Conservation (phyloP, 2,888 invertebrate genomes). For the Dendrolimus pini region DNA sequence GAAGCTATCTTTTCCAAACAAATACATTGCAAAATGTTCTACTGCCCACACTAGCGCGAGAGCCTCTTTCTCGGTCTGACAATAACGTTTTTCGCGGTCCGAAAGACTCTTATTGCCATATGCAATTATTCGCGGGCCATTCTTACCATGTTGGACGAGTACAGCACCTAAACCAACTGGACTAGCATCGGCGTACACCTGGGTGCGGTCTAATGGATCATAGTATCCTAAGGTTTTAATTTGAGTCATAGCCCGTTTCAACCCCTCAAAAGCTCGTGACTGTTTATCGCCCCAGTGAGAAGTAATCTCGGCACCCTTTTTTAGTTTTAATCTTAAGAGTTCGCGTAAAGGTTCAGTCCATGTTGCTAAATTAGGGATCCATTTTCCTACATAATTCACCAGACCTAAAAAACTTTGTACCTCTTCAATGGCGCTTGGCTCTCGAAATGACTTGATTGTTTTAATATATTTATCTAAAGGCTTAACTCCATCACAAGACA, state of each 20-base stretch:
- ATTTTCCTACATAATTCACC: slow-evolving; percentile 18
- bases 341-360: slow-evolving; percentile 14
- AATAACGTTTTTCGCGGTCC: slow-evolving; percentile 12
- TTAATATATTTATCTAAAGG: not conserved
- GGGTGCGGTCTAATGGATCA: slow-evolving; percentile 14
- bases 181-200: slow-evolving; percentile 21
- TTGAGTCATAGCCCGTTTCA: slow-evolving; percentile 11
- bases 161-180: slow-evolving; percentile 18
- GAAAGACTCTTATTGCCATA: slow-evolving; percentile 15
- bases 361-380: slow-evolving; percentile 17
- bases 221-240: slow-evolving; percentile 20
- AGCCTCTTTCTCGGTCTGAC: slow-evolving; percentile 24
- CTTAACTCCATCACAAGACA: too few relatives aligned
- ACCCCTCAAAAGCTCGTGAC: slow-evolving; percentile 11
- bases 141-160: slow-evolving; percentile 7
- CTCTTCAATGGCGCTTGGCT: slow-evolving; percentile 16
- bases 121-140: slow-evolving; percentile 17
- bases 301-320: slow-evolving; percentile 12
- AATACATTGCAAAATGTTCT: slow-evolving; percentile 21
- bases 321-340: slow-evolving; percentile 10
- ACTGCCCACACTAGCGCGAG: slow-evolving; percentile 18
- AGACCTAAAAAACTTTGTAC: slow-evolving; percentile 25
- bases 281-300: slow-evolving; percentile 12
- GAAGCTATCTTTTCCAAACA: slow-evolving; percentile 20
- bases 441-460: slow-evolving; percentile 11